Evolutionary conservation across 2,113 vertebrate species (phyloP).

Genomic region (Mungos mungo): DNA sequence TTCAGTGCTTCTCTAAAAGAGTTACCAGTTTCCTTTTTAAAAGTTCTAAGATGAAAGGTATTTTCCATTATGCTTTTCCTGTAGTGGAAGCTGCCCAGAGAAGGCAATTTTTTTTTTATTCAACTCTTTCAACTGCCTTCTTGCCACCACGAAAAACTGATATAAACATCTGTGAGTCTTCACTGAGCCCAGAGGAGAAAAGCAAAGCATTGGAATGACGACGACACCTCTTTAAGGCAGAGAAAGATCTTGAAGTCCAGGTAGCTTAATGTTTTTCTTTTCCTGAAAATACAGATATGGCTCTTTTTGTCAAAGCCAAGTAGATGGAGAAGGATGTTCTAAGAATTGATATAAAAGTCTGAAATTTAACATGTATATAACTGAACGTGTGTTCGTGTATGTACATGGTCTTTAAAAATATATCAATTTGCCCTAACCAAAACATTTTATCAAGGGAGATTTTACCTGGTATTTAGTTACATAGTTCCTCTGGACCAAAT

Average conservation of each 20-base stretch:
- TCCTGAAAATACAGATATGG: not conserved
- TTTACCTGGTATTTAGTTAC: not conserved
- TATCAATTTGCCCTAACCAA: not conserved
- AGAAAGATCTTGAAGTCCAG: not conserved
- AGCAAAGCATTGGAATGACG: not conserved
- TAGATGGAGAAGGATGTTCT: not conserved
- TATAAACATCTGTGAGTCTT: not conserved
- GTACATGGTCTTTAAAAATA: not conserved
- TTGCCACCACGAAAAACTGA: not conserved
- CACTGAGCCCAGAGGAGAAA: not conserved
- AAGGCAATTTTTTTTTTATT: constrained; percentile 26
- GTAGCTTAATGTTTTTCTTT: not conserved
- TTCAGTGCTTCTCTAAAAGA: not conserved
- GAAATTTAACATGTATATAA: not conserved
- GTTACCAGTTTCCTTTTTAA: not conserved
- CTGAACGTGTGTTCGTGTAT: rapidly evolving
- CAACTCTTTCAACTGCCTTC: not conserved
- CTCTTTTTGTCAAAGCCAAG: not conserved
- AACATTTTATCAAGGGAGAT: not conserved
- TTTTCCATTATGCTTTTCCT: not conserved
- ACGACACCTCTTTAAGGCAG: not conserved
- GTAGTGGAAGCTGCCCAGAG: not conserved
- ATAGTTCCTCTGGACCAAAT: not conserved
- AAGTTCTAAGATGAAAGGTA: not conserved
- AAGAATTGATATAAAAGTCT: not conserved